Base-by-base conservation (phyloP, 1,140 invertebrate genomes). In the Magallana gigas region DNA sequence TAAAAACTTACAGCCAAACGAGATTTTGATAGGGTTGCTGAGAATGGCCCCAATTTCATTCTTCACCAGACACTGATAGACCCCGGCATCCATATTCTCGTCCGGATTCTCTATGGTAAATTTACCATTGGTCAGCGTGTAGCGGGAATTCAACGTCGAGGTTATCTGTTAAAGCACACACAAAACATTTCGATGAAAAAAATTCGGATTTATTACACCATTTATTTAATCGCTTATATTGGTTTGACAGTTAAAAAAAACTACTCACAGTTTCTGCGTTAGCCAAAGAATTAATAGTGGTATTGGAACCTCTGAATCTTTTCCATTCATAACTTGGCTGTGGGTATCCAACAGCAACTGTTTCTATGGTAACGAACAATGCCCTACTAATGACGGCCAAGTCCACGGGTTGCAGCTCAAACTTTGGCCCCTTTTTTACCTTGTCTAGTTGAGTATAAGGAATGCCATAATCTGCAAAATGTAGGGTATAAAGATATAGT, bases 11-110 rank as follows among this genome's bases (percentile, higher is more conserved):
- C 95, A 98, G 57, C 98, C 98, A 96, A 99, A 99, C 23, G 97
- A 97, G 0, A 99, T 92, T 88, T 97, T 95, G 0, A 98, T 97
- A 92, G 96, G 98, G 94, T 98, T 97, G 7, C 98, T 99, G 8
- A 98, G 96, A 81, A 99, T 97, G 0, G 96, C 96, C 12, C 98
- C 98, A 96, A 96, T 99, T 91, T 96, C 96, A 94, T 99, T 99
- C 16, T 96, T 95, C 9, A 98, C 98, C 90, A 97, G 97, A 92
- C 98, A 99, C 93, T 98, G 97, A 95, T 99, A 99, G 48, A 96
- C 96, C 14, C 97, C 97, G 93, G 97, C 96, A 93, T 99, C 98
- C 64, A 91, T 90, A 89, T 97, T 96, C 36, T 36, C 18, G 29
- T 12, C 56, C 16, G 98, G 98, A 91, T 97, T 96, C 92, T 97